Evolutionary conservation across 1,140 invertebrate genomes (phyloP).

Genomic region (Calycopis cecrops): DNA sequence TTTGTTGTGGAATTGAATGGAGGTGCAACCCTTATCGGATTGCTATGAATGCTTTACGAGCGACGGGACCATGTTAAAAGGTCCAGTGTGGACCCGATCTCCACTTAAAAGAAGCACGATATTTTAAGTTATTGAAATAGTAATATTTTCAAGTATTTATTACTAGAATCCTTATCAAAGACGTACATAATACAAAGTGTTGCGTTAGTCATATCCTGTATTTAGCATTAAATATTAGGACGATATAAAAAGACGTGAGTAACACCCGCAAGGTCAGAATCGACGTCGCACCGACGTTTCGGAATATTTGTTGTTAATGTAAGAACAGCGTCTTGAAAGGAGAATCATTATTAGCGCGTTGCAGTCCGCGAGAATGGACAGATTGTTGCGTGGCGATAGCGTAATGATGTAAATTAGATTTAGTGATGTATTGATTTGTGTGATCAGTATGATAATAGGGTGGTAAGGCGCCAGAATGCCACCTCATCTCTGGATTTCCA

Average conservation of each 20-base stretch:
- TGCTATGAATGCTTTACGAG: no score
- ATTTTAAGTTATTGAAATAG: neutral
- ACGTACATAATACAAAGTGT: neutral
- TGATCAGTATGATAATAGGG: no score
- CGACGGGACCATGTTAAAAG: no score
- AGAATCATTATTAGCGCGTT: neutral
- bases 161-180: neutral
- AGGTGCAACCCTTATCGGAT: no score
- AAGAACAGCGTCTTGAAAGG: neutral
- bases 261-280: neutral
- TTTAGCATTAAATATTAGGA: neutral
- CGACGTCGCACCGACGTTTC: no score
- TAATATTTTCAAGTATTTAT: neutral
- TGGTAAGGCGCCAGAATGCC: no score
- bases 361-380: neutral
- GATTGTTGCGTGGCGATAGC: neutral
- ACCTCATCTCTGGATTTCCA: no score
- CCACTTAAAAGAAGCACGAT: no score
- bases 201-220: constrained; percentile 6
- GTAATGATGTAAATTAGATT: no score
- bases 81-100: no score
- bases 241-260: constrained; percentile 5
- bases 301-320: neutral
- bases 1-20: no score
- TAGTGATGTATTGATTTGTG: no score